Base-by-base conservation (phyloP, 2,797 vertebrate species). In the Macroramphosus scolopax region DNA sequence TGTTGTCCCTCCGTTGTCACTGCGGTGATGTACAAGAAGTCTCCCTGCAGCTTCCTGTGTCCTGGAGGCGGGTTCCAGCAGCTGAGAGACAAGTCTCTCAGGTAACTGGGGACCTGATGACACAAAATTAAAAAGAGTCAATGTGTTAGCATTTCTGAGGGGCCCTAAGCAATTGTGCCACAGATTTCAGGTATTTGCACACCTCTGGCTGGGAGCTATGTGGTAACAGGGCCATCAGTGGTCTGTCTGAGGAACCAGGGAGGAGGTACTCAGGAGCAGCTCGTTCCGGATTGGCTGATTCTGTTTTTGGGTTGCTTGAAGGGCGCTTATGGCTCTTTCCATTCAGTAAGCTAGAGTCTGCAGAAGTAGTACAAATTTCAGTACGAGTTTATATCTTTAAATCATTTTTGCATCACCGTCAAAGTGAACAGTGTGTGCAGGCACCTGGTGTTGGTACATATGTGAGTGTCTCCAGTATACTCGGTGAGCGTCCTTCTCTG, bases 51-150 rank as follows among this genome's bases (percentile, higher is more conserved):
- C 69, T 91, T 92, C 62, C 91, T 86, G 56, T 89, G 83, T 29
- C 91, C 90, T 36, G 91, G 91, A 34, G 90, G 90, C 1, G 91
- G 91, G 68, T 91, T 91, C 92, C 92, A 93, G 22, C 84, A 89
- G 61, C 91, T 93, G 35, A 92, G 83, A 52, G 86, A 89, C 75
- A 93, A 28, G 63, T 92, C 91, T 35, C 66, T 77, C 40, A 93
- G 48, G 72, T 78, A 90, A 59, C 61, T 79, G 33, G 86, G 75
- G 37, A 63, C 45, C 91, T 93, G 46, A 33, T 20, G 32, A 38
- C 8, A 68, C 32, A 67, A 26, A 33, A 3, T 18, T 1, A 52
- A 2, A 46, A 3, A n/a, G 13, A 9, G 37, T 55, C 8, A 34
- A 13, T 11, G 10, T n/a, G n/a, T n/a, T n/a, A n/a, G n/a, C n/a